Conservation (phyloP, 1,140 invertebrate species). For the Oscheius sp. region DNA sequence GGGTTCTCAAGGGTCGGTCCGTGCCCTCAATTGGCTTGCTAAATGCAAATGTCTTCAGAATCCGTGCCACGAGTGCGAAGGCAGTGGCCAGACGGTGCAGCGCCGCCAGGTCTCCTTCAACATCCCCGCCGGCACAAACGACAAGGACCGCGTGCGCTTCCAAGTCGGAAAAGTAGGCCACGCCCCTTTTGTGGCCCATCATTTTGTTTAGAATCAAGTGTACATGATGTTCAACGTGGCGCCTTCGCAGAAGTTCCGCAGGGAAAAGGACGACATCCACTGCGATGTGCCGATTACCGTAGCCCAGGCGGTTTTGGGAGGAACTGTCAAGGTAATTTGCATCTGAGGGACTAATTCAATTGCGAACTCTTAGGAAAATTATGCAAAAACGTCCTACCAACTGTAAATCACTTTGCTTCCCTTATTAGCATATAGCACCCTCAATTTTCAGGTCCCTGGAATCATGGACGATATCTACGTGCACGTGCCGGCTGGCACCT, state of each 20-base stretch:
- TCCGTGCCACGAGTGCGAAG: slow-evolving; percentile 87
- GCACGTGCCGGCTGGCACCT: slow-evolving; percentile 80
- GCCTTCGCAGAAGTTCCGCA: slow-evolving; percentile 81
- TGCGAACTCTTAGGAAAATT: no score
- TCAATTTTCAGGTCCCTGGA: slow-evolving; percentile 71
- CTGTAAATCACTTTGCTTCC: background rate
- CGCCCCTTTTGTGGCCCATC: slow-evolving; percentile 9
- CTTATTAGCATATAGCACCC: background rate
- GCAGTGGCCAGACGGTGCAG: slow-evolving; percentile 86
- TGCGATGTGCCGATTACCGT: slow-evolving; percentile 65
- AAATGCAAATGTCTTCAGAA: slow-evolving; percentile 60
- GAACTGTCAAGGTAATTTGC: slow-evolving; percentile 70
- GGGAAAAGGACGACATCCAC: slow-evolving; percentile 84
- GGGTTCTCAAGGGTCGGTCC: no score
- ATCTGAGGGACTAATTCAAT: background rate
- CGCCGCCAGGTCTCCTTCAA: slow-evolving; percentile 84
- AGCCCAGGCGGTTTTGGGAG: slow-evolving; percentile 87
- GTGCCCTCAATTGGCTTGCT: no score
- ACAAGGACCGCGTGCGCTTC: slow-evolving; percentile 88
- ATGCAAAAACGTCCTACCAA: no score
- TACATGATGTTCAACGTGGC: slow-evolving; percentile 70
- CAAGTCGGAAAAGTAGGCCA: slow-evolving; percentile 70
- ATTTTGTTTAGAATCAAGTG: slow-evolving; percentile 24
- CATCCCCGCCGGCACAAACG: slow-evolving; percentile 80
- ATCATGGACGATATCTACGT: slow-evolving; percentile 79